Evolutionary conservation across 2,888 invertebrate species (phyloP).

Genomic region (Patella pellucida): DNA sequence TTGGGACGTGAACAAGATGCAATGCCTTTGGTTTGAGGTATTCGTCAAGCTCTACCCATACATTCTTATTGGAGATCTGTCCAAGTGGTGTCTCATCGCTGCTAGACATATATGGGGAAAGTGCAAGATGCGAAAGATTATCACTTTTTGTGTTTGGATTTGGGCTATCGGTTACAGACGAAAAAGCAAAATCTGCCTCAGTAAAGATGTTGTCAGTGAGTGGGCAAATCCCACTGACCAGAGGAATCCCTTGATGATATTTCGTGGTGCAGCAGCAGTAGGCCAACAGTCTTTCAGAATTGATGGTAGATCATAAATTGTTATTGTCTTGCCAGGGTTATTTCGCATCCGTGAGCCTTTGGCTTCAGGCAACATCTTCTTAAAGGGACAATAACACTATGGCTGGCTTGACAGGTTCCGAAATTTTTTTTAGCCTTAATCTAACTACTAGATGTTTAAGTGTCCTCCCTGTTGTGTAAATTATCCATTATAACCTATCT

Average conservation of each 20-base stretch:
- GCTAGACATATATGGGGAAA: conserved; percentile 6
- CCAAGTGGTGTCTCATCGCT: conserved; percentile 8
- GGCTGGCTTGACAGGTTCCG: too few relatives aligned
- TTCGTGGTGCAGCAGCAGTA: conserved; percentile 7
- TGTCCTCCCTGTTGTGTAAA: too few relatives aligned
- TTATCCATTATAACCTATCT: too few relatives aligned
- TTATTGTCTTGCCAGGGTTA: conserved; percentile 24
- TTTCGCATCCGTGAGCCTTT: conserved; percentile 27
- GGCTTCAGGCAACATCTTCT: conserved; percentile 9
- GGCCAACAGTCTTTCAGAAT: conserved; percentile 15
- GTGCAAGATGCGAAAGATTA: conserved; percentile 6
- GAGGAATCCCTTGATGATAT: conserved; percentile 13
- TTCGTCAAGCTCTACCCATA: conserved; percentile 10
- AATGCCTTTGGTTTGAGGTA: conserved; percentile 15
- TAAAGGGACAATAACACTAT: too few relatives aligned
- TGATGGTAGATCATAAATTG: conserved; percentile 22
- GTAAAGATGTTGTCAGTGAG: neutral
- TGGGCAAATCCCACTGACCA: conserved; percentile 19
- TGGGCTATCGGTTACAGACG: conserved; percentile 12
- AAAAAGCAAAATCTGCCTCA: neutral
- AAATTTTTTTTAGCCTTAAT: too few relatives aligned
- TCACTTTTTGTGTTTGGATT: conserved; percentile 8
- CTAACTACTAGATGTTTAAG: too few relatives aligned
- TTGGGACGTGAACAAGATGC: conserved; percentile 17
- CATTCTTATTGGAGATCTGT: neutral